phyloP scores from a whole-genome alignment of 2,113 vertebrate genomes.

The Emberiza fucata region DNA sequence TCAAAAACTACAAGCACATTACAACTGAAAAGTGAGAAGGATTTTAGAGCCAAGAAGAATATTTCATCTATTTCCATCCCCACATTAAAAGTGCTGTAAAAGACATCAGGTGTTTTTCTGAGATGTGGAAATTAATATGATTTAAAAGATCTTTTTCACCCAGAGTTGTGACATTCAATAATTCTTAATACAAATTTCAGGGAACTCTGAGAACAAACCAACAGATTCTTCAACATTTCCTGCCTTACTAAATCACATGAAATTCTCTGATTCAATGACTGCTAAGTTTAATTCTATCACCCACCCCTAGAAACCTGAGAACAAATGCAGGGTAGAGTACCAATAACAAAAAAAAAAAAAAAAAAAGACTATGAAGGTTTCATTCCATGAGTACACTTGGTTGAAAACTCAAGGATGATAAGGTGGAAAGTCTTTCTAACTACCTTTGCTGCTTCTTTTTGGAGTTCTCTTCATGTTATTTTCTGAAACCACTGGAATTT shows the following conservation, averaged over 20 bases:
- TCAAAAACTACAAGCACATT: not conserved
- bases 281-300: not conserved
- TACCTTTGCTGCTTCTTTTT: conserved; percentile 86
- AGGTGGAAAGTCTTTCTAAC: not conserved
- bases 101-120: fast-evolving
- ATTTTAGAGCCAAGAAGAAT: not conserved
- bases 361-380: not conserved
- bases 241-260: not conserved
- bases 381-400: fast-evolving
- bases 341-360: not conserved
- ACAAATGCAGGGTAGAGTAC: not conserved
- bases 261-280: not conserved
- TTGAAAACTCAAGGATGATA: not conserved
- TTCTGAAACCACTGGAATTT: conserved; percentile 79
- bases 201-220: not conserved
- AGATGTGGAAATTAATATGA: fast-evolving
- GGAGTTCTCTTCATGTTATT: conserved; percentile 74
- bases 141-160: not conserved
- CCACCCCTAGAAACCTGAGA: not conserved
- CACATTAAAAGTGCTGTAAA: not conserved
- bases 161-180: not conserved
- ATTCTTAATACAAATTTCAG: not conserved
- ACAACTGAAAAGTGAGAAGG: not conserved
- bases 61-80: not conserved
- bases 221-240: not conserved